These are phyloP conservation scores for Accipiter virgatus DNA, from an alignment of 2,113 vertebrate genomes.

Conservation along the genomic window DNA sequence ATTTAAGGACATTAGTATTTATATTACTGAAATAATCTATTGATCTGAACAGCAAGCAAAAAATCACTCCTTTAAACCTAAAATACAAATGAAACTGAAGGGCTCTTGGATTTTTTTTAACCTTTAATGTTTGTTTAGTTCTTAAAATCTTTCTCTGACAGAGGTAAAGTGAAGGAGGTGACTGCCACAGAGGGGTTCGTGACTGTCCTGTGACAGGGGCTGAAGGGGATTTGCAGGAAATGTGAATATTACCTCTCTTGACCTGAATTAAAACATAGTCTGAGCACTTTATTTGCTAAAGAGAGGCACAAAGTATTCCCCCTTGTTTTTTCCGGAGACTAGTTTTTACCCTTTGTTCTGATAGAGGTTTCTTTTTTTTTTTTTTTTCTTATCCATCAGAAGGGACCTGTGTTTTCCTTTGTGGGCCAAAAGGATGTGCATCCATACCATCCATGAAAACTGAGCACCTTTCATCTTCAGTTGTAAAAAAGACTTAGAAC, in stretches of 20 bases:
- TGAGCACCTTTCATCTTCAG: not conserved
- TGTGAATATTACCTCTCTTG: not conserved
- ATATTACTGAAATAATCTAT: constrained; percentile 49
- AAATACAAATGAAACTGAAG: constrained; percentile 1
- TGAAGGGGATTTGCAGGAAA: not conserved
- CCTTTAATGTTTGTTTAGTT: not conserved
- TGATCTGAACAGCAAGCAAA: constrained; percentile 26
- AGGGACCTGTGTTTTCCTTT: not conserved
- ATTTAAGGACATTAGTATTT: constrained; percentile 48
- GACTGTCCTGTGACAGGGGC: not conserved
- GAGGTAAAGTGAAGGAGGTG: not conserved
- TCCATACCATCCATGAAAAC: not conserved
- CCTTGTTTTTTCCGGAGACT: not conserved
- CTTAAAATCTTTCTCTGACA: not conserved
- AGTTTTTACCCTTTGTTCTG: not conserved
- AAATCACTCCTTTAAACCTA: constrained; percentile 30
- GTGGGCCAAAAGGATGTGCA: not conserved
- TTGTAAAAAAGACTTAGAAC: not conserved
- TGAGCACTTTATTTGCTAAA: not conserved
- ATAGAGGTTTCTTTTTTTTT: not conserved
- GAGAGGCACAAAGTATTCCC: not conserved
- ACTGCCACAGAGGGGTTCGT: not conserved
- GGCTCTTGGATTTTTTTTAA: not conserved
- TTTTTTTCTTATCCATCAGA: not conserved
- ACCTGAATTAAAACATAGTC: not conserved